Conservation (phyloP, 2,113 vertebrate species). For the Lontra canadensis region DNA sequence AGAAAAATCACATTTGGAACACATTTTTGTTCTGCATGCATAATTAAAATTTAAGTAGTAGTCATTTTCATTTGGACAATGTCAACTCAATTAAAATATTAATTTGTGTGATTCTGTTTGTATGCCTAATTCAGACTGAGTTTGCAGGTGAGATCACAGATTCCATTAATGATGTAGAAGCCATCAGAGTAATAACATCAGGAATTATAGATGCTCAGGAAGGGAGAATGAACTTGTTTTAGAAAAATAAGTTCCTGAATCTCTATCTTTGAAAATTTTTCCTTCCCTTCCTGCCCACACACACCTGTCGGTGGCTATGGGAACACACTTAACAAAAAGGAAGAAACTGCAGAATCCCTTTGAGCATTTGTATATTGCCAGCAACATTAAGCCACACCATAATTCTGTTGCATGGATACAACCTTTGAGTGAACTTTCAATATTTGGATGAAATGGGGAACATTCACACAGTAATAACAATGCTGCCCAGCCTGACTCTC, state of each 20-base stretch:
- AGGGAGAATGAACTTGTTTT: conserved; percentile 22
- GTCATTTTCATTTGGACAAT: conserved; percentile 54
- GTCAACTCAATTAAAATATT: conserved; percentile 71
- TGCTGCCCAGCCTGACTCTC: neutral
- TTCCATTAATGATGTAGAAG: conserved; percentile 44
- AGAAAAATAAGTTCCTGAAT: conserved; percentile 29
- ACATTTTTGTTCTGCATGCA: conserved; percentile 51
- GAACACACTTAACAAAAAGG: neutral
- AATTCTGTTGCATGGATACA: neutral
- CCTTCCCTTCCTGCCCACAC: neutral
- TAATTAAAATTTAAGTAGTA: conserved; percentile 64
- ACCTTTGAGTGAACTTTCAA: neutral
- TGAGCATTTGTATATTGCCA: neutral
- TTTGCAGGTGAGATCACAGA: conserved; percentile 40
- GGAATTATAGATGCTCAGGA: neutral
- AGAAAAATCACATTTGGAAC: conserved; percentile 38
- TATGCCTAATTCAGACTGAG: conserved; percentile 6
- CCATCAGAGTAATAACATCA: neutral
- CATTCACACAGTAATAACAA: neutral
- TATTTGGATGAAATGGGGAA: neutral
- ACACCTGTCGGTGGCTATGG: neutral
- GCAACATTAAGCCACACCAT: neutral
- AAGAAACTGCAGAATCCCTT: neutral
- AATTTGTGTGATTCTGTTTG: conserved; percentile 53
- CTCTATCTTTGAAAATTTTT: conserved; percentile 16